Conservation (phyloP, 2,113 vertebrate species). For the Neomonachus schauinslandi region DNA sequence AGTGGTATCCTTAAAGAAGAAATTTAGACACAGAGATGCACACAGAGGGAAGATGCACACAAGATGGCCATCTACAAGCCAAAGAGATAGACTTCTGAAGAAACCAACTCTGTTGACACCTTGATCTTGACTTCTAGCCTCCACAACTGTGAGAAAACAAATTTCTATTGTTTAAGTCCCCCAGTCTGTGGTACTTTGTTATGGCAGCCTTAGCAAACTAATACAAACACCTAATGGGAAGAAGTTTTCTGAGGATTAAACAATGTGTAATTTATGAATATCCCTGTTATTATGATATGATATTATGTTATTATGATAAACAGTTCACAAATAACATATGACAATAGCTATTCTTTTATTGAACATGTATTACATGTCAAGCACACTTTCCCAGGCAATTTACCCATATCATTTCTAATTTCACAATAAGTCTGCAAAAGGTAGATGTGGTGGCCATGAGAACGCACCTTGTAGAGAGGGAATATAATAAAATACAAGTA, state of each 20-base stretch:
- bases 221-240: not conserved
- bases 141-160: conserved; percentile 10
- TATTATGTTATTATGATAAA: not conserved
- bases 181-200: not conserved
- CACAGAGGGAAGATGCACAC: not conserved
- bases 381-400: not conserved
- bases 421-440: not conserved
- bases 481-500: not conserved
- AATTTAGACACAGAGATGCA: not conserved
- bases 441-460: not conserved
- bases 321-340: not conserved
- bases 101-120: not conserved
- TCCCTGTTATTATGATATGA: not conserved
- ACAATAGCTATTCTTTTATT: not conserved
- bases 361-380: not conserved
- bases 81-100: not conserved
- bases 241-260: not conserved
- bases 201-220: not conserved
- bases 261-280: not conserved
- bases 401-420: not conserved
- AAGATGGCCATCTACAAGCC: not conserved
- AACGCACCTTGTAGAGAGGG: not conserved
- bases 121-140: not conserved
- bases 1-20: not conserved
- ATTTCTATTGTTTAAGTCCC: conserved; percentile 7